Percentiles rank a stretch among this genome's conserved stretches.
Conservation (phyloP, 2,113 vertebrate genomes). For the Ciconia stormi region DNA sequence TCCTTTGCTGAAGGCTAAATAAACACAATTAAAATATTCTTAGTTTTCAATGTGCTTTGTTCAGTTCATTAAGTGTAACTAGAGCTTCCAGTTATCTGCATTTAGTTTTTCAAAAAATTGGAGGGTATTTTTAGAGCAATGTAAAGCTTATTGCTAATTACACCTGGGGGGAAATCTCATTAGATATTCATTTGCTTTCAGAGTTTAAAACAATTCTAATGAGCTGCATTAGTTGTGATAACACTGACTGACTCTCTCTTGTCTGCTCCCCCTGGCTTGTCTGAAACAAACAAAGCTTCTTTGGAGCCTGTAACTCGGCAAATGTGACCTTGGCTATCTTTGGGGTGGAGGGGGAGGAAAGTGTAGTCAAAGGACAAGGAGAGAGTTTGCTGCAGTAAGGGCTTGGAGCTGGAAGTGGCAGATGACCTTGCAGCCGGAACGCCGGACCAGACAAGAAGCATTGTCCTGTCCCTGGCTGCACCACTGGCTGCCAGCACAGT, state of each 20-base stretch:
- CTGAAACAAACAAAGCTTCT: slow-evolving; percentile 28
- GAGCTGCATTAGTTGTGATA: slow-evolving; percentile 69
- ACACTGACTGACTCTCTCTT: slow-evolving; percentile 55
- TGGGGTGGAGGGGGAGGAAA: neutral
- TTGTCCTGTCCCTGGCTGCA: neutral
- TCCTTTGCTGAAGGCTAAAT: slow-evolving; percentile 74
- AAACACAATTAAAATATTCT: slow-evolving; percentile 74
- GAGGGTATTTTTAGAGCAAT: slow-evolving; percentile 68
- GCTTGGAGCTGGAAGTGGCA: neutral
- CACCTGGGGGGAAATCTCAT: slow-evolving; percentile 75
- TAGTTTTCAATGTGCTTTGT: slow-evolving; percentile 68
- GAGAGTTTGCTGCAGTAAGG: neutral
- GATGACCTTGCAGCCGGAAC: neutral
- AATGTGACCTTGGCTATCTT: slow-evolving; percentile 48
- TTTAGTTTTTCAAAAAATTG: slow-evolving; percentile 59
- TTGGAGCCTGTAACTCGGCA: neutral
- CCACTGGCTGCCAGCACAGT: neutral
- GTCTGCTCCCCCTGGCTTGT: slow-evolving; percentile 44
- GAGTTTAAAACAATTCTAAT: slow-evolving; percentile 73
- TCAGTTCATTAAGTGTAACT: slow-evolving; percentile 72
- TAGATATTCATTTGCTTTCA: slow-evolving; percentile 73
- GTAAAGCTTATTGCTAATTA: slow-evolving; percentile 73
- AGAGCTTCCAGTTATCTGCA: slow-evolving; percentile 65
- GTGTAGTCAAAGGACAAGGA: neutral
- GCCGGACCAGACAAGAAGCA: fast-evolving